These are phyloP conservation scores for Anolis apletophallus DNA, from an alignment of 2,797 vertebrate species.

Conservation along the genomic window DNA sequence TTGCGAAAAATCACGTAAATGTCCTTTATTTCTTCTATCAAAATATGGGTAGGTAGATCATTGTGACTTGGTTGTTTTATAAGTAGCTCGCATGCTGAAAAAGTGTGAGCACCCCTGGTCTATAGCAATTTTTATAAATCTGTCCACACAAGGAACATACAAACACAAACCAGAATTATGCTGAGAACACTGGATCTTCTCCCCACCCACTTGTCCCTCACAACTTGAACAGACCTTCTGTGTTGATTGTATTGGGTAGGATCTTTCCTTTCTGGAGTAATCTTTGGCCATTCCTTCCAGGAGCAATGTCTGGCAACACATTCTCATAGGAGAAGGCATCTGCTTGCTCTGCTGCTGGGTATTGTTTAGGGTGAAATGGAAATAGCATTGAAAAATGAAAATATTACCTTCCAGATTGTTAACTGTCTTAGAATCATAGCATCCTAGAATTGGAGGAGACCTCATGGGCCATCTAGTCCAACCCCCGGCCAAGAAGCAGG, in stretches of 20 bases:
- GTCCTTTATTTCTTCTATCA: too few relatives aligned
- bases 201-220: background rate
- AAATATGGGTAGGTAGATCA: too few relatives aligned
- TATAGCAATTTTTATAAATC: background rate
- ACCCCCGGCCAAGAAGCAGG: too few relatives aligned
- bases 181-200: too few relatives aligned
- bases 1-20: too few relatives aligned
- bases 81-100: too few relatives aligned
- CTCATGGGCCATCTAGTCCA: too few relatives aligned
- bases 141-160: background rate
- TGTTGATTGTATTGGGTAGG: background rate
- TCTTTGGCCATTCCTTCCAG: background rate
- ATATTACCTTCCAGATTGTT: background rate
- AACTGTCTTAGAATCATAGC: too few relatives aligned
- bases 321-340: constrained; percentile 45
- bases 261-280: constrained; percentile 31
- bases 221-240: constrained; percentile 8
- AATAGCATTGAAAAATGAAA: background rate
- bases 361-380: background rate
- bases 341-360: background rate
- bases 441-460: too few relatives aligned
- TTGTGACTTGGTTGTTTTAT: too few relatives aligned
- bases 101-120: too few relatives aligned
- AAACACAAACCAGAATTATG: too few relatives aligned
- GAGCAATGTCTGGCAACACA: background rate